Evolutionary conservation across 1,140 invertebrate genomes (phyloP).

Genomic region (Listronotus oregonensis): DNA sequence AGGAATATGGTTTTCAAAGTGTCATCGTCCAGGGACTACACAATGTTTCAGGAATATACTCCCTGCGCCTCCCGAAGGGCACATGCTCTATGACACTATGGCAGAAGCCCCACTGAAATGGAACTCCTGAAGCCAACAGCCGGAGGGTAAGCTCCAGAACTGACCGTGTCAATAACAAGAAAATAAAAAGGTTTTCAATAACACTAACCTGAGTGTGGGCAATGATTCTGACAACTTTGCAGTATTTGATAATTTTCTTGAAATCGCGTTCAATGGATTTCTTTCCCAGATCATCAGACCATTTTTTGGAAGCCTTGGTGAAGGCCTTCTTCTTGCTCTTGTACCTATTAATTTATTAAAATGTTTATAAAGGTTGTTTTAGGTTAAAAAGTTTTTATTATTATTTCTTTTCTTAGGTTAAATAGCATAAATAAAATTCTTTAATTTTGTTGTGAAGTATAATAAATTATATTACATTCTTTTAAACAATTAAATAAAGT

Average conservation of each 20-base stretch:
- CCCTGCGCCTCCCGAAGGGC: slow-evolving; percentile 62
- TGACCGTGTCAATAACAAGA: slow-evolving; percentile 47
- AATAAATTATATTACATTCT: no score
- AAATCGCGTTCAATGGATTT: slow-evolving; percentile 97
- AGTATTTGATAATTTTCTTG: slow-evolving; percentile 97
- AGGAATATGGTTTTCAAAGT: slow-evolving; percentile 73
- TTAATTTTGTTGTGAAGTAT: no score
- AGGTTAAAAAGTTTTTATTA: no score
- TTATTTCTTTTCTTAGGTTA: no score
- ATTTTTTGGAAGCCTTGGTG: slow-evolving; percentile 97
- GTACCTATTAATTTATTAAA: slow-evolving; percentile 73
- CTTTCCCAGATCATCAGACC: slow-evolving; percentile 94
- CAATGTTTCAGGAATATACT: slow-evolving; percentile 71
- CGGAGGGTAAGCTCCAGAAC: slow-evolving; percentile 53
- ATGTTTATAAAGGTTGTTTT: slow-evolving; percentile 4
- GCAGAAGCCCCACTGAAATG: slow-evolving; percentile 51
- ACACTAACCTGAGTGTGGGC: slow-evolving; percentile 91
- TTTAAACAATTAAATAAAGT: no score
- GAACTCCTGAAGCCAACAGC: slow-evolving; percentile 51
- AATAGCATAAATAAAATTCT: no score
- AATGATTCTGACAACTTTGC: slow-evolving; percentile 94
- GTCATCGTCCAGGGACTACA: slow-evolving; percentile 70
- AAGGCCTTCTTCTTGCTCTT: slow-evolving; percentile 99
- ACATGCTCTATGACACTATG: slow-evolving; percentile 66
- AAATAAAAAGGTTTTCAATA: slow-evolving; percentile 15